These are phyloP conservation scores for Frankliniella intonsa DNA, from an alignment of 2,888 invertebrate genomes.

Conservation along the genomic window DNA sequence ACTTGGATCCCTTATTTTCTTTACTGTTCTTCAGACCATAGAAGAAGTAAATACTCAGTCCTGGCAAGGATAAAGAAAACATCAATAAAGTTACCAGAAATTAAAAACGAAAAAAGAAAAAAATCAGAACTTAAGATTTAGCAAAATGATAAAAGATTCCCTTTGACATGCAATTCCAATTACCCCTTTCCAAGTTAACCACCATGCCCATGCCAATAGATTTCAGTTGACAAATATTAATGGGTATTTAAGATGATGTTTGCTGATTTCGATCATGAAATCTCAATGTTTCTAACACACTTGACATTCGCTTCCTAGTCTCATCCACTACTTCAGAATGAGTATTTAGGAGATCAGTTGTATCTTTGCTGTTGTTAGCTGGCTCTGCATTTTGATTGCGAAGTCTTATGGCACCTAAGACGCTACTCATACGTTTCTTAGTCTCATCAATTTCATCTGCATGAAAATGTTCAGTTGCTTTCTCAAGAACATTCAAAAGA, in stretches of 20 bases:
- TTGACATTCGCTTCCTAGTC: neutral
- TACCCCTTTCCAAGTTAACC: neutral
- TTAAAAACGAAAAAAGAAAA: neutral
- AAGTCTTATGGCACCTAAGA: neutral
- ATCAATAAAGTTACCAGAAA: neutral
- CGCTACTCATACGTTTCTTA: neutral
- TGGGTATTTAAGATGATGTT: neutral
- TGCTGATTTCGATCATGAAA: neutral
- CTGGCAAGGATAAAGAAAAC: neutral
- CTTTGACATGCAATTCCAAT: neutral
- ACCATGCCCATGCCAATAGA: neutral
- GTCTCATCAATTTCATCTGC: neutral
- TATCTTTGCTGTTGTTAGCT: neutral
- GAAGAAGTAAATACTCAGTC: conserved; percentile 8
- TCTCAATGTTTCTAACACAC: neutral
- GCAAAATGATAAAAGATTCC: neutral
- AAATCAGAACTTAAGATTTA: neutral
- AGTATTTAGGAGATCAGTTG: neutral
- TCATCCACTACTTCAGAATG: neutral
- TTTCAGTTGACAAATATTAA: neutral
- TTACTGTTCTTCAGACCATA: conserved; percentile 11
- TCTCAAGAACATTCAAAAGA: neutral
- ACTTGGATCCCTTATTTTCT: neutral
- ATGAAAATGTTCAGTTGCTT: neutral
- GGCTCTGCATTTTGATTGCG: neutral